Evolutionary conservation across 1,140 invertebrate genomes (phyloP).

Genomic region (Tenebrio molitor): DNA sequence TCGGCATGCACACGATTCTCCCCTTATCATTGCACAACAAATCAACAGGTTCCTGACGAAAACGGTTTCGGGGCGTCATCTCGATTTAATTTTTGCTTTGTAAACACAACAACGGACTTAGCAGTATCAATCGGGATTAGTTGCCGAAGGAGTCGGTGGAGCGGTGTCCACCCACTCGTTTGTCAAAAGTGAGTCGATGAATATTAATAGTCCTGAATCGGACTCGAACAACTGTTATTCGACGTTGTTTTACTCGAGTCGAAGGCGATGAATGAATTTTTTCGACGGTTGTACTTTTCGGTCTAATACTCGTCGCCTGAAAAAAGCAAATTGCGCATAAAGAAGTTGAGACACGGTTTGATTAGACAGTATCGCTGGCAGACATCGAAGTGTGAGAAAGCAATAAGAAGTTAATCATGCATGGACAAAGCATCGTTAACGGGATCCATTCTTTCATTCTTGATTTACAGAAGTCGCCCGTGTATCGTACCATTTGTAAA

Average conservation of each 20-base stretch:
- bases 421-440: conserved; percentile 46
- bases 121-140: conserved; percentile 41
- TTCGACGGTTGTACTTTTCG: conserved; percentile 32
- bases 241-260: conserved; percentile 24
- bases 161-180: conserved; percentile 9
- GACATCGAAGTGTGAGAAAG: conserved; percentile 47
- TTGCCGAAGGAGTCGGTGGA: conserved; percentile 1
- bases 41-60: too few relatives aligned
- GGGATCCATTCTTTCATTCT: conserved; percentile 45
- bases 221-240: conserved; percentile 25
- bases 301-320: conserved; percentile 38
- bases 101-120: conserved; percentile 8
- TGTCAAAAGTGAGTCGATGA: conserved; percentile 14
- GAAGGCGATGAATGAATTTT: conserved; percentile 40
- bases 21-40: too few relatives aligned
- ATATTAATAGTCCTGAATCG: conserved; percentile 26
- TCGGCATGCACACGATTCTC: too few relatives aligned
- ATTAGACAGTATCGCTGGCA: conserved; percentile 45
- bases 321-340: conserved; percentile 45
- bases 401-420: conserved; percentile 47
- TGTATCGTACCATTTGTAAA: conserved; percentile 51
- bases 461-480: conserved; percentile 42
- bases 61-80: too few relatives aligned
- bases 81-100: too few relatives aligned
- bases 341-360: conserved; percentile 48